Evolutionary conservation across 2,113 vertebrate genomes (phyloP).

Genomic region (Mustela nigripes): DNA sequence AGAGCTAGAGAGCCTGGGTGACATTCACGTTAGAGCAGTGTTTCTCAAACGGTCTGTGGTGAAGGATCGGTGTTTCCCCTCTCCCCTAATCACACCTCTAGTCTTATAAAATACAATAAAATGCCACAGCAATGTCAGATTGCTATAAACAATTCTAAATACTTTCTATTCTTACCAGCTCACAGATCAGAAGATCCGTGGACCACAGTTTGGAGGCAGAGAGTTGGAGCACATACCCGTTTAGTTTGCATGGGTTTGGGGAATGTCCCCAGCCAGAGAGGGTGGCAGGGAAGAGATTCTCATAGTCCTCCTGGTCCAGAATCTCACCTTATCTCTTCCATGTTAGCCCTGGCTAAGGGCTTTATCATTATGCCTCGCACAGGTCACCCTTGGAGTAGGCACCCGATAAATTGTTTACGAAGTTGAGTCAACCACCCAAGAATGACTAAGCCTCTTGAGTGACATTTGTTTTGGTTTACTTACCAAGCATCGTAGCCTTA

Average conservation of each 20-base stretch:
- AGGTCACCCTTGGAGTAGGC: background rate
- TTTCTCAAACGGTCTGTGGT: background rate
- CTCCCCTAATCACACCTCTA: background rate
- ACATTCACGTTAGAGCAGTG: background rate
- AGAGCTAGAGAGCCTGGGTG: background rate
- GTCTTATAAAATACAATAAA: slow-evolving; percentile 43
- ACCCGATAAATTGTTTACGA: background rate
- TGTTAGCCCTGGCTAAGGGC: background rate
- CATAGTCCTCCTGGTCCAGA: background rate
- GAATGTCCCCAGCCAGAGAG: background rate
- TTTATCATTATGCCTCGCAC: background rate
- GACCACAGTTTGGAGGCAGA: background rate
- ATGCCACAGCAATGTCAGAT: background rate
- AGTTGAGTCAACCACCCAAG: background rate
- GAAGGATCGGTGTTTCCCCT: background rate
- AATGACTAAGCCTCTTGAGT: background rate
- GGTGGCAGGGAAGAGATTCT: background rate
- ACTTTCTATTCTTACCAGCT: background rate
- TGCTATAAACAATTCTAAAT: background rate
- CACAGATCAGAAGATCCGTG: background rate
- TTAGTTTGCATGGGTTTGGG: background rate
- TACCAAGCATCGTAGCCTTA: background rate
- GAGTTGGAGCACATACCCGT: background rate
- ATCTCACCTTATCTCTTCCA: background rate
- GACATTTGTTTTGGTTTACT: background rate